Percentiles rank a stretch among this genome's conserved stretches.
Conservation (phyloP, 2,888 invertebrate species). For the Julus scanicus region DNA sequence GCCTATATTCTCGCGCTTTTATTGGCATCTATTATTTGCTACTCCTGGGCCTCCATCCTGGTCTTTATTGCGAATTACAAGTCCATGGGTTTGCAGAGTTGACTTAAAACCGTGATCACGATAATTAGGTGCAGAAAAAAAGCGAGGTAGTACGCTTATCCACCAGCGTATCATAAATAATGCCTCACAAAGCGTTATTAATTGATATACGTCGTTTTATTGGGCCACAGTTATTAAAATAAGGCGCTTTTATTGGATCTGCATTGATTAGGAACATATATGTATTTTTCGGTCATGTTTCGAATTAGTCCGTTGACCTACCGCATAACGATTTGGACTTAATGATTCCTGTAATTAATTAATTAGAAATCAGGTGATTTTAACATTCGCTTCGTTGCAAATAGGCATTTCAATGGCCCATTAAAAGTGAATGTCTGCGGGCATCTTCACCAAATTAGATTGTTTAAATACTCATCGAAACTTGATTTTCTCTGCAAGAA, state of each 20-base stretch:
- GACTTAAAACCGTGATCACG: background rate
- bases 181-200: slow-evolving; percentile 8
- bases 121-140: background rate
- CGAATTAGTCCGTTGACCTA: background rate
- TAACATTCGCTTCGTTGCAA: background rate
- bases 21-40: slow-evolving; percentile 24
- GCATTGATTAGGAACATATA: background rate
- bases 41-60: background rate
- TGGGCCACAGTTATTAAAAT: background rate
- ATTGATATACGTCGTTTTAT: slow-evolving; percentile 15
- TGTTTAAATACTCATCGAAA: background rate
- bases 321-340: background rate
- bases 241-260: background rate
- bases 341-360: background rate
- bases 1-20: slow-evolving; percentile 7
- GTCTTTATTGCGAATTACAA: slow-evolving; percentile 3
- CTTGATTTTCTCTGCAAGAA: background rate
- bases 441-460: background rate
- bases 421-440: background rate
- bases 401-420: background rate
- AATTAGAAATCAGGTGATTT: background rate
- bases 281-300: background rate
- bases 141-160: background rate
- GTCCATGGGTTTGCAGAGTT: background rate
- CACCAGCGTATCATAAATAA: slow-evolving; percentile 1